Evolutionary conservation across 2,888 invertebrate species (phyloP), one percentile per base, ranked within the genome.

Genomic region (Chydorus sphaericus): DNA sequence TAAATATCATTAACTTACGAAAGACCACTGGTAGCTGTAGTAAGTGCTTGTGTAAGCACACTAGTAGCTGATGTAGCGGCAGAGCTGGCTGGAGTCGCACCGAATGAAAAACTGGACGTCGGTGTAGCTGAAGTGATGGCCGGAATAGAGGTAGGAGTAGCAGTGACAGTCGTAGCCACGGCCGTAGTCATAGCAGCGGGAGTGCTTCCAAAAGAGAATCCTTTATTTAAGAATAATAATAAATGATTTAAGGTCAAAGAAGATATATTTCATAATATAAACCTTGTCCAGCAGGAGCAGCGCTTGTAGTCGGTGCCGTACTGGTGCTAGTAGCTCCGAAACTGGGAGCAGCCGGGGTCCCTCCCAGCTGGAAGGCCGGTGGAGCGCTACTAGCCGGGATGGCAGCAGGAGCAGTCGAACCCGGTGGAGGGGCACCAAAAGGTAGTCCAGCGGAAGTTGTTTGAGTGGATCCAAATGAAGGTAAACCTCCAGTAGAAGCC

Each of bases 101-200:
- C 37, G 1, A 55, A 30, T 23, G 61, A 61, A 44, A 61, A 60
- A 3, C 52, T 48, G 20, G 56, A 44, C 3, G 57, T 31, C 38
- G 61, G 39, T 5, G 60, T 55, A 36, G 65, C 16, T 23, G 63
- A 57, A 20, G 63, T 55, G 26, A 62, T 57, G 50, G 64, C 48
- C 7, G 60, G 39, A 11, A 59, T 49, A 11, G 59, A 2, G 31
- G 58, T 37, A 16, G 54, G 48, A n/a, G 59, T 37, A 20, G 57
- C 54, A n/a, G 59, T 56, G 29, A 58, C 58, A 2, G 59, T 51
- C 11, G 59, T 30, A 26, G 58, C 38, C 4, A 61, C 44, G 14
- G 62, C 33, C 18, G 63, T 38, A 23, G 55, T 48, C 23, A 36
- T 14, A 30, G 52, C 52, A 20, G 44, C 23, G 2, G 57, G 30